Base-by-base conservation (phyloP, 2,888 invertebrate genomes). In the Heliconius cydno region DNA sequence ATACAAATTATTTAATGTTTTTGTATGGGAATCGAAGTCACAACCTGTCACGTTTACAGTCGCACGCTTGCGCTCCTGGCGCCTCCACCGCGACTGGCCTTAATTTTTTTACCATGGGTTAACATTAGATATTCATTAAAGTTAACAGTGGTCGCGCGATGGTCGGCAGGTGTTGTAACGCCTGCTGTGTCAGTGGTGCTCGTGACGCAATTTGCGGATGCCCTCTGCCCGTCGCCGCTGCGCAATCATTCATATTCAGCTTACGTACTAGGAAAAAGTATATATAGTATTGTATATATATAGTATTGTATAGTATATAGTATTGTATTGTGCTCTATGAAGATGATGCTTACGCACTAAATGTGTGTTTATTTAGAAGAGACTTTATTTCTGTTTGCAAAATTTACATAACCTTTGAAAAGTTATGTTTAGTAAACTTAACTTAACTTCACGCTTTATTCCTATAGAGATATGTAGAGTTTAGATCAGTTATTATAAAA, bases 171-270 rank as follows among this genome's bases (percentile, higher is more conserved):
- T 75, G 66, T 66, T 22, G 65, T 66, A 78, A 80, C 66, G n/a
- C 12, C n/a, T n/a, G 67, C 38, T 22, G 38, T n/a, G 38, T 68
- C 22, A 34, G 34, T 30, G 1, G 34, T 34, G 38, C 12, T 41
- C 65, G 34, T 76, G 78, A 41, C 76, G 78, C 67, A 78, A 80
- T 73, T 52, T 28, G n/a, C 65, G 66, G 60, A 71, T 72, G 80
- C 78, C 76, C 80, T 80, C 77, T 80, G 73, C 77, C 46, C 80
- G 68, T 70, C 68, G 68, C 15, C 41, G 34, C 52, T 46, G 60
- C 72, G 80, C 76, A 78, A 76, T 75, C 75, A 19, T 78, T 67
- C 74, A 65, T 19, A 25, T 41, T 66, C 66, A 76, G 41, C 52
- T 73, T 22, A 67, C 46, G 46, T 6, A 72, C 25, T 34, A 60